These are phyloP conservation scores for Rousettus madagascariensis DNA, from an alignment of 2,797 vertebrate species.

Conservation along the genomic window DNA sequence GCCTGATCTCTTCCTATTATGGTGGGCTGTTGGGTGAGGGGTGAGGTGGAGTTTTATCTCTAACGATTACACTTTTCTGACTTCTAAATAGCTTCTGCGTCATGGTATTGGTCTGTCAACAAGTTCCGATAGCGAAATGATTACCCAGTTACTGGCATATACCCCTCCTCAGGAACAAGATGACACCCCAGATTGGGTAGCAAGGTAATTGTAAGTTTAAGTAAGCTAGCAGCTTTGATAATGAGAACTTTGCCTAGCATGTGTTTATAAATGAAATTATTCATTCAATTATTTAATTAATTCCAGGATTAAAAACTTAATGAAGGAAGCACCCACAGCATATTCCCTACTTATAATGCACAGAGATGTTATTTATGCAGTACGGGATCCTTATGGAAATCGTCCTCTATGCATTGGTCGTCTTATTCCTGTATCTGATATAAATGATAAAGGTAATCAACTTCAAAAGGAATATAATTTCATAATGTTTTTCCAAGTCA, in stretches of 20 bases:
- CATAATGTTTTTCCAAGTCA: background rate
- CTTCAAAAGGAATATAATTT: background rate
- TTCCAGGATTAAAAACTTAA: slow-evolving; percentile 96
- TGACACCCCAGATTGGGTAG: slow-evolving; percentile 95
- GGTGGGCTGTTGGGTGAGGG: background rate
- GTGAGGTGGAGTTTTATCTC: background rate
- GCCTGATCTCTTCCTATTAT: background rate
- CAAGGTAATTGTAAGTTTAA: slow-evolving; percentile 88
- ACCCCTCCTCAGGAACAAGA: slow-evolving; percentile 96
- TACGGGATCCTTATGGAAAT: slow-evolving; percentile 98
- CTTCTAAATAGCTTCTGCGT: slow-evolving; percentile 91
- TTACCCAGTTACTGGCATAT: slow-evolving; percentile 96
- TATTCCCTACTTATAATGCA: slow-evolving; percentile 97
- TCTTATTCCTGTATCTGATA: slow-evolving; percentile 92
- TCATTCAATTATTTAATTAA: slow-evolving; percentile 49
- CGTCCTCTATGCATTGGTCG: slow-evolving; percentile 96
- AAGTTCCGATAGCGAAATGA: slow-evolving; percentile 97
- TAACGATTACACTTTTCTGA: background rate
- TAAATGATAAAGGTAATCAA: slow-evolving; percentile 90
- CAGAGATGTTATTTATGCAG: slow-evolving; percentile 95
- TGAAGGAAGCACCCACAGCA: slow-evolving; percentile 95
- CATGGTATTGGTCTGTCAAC: slow-evolving; percentile 98
- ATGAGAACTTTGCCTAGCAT: background rate
- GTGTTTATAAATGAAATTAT: background rate
- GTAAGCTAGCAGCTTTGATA: background rate